Conservation (phyloP, 2,888 invertebrate species). For the Rhogogaster chlorosoma region DNA sequence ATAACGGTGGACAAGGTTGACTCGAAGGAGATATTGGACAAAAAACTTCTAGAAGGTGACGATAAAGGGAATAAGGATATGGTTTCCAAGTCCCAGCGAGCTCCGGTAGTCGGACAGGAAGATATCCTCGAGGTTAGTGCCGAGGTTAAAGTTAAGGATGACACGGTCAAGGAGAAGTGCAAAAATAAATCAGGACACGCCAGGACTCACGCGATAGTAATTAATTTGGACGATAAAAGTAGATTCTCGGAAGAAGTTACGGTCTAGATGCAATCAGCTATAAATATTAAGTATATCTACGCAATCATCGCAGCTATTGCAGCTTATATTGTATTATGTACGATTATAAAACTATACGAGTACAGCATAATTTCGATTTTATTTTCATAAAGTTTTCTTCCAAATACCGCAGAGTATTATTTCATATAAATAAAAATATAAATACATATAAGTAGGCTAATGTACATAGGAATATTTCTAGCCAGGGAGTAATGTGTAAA, state of each 20-base stretch:
- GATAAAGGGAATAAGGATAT: constrained; percentile 53
- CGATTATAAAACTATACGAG: background rate
- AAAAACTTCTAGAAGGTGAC: constrained; percentile 52
- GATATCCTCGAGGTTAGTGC: constrained; percentile 56
- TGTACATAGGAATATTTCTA: constrained; percentile 36
- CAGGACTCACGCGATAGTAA: constrained; percentile 87
- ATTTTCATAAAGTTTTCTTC: constrained; percentile 15
- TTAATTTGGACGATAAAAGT: constrained; percentile 89
- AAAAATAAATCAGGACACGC: constrained; percentile 83
- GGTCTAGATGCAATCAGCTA: constrained; percentile 78
- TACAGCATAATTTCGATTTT: background rate
- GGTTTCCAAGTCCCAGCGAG: constrained; percentile 25
- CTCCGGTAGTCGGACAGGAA: constrained; percentile 52
- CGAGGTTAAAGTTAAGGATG: constrained; percentile 57
- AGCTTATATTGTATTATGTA: background rate
- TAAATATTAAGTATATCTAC: background rate
- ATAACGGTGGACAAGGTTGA: constrained; percentile 77
- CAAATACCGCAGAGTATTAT: constrained; percentile 48
- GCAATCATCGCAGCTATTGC: background rate
- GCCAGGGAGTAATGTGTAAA: constrained; percentile 6
- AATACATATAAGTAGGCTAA: constrained; percentile 17
- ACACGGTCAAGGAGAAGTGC: constrained; percentile 59
- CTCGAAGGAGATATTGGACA: constrained; percentile 71
- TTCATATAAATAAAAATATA: background rate
- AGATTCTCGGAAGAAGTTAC: constrained; percentile 91